Evolutionary conservation across 2,888 invertebrate genomes (phyloP).

Genomic region (Amblyjoppa fuscipennis): DNA sequence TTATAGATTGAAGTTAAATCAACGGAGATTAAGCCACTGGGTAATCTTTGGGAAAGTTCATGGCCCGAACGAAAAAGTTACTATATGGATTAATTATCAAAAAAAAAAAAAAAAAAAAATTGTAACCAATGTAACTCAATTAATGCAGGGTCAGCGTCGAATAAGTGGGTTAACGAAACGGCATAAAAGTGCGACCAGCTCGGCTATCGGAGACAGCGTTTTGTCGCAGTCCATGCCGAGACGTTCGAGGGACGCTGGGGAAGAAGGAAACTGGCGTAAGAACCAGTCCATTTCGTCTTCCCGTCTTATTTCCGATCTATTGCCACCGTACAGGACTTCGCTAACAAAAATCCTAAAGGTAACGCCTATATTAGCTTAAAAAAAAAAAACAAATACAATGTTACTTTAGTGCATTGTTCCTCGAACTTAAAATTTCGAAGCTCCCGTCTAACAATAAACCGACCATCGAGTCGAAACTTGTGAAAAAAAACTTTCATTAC

Average conservation of each 20-base stretch:
- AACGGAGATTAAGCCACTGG: too few species aligned
- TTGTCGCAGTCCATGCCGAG: conserved; percentile 11
- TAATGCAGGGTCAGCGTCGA: not conserved
- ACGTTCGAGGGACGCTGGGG: conserved; percentile 24
- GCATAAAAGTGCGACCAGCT: not conserved
- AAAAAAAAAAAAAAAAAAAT: not conserved
- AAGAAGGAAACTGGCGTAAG: conserved; percentile 45
- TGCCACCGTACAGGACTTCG: not conserved
- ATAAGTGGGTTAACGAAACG: conserved; percentile 8
- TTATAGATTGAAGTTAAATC: not conserved
- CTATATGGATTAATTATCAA: not conserved
- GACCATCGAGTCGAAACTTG: not conserved
- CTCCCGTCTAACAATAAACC: not conserved
- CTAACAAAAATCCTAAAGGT: not conserved
- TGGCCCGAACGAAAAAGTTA: not conserved
- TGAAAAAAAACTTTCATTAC: not conserved
- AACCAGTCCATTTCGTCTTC: conserved; percentile 24
- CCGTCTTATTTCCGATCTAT: conserved; percentile 2
- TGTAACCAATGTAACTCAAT: not conserved
- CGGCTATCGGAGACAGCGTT: conserved; percentile 21
- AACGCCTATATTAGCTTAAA: not conserved
- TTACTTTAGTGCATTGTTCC: not conserved
- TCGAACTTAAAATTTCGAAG: not conserved
- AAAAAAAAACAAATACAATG: not conserved
- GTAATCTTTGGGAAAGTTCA: not conserved